These are phyloP conservation scores for Camponotus floridanus DNA, from an alignment of 1,140 invertebrate species.

Conservation along the genomic window DNA sequence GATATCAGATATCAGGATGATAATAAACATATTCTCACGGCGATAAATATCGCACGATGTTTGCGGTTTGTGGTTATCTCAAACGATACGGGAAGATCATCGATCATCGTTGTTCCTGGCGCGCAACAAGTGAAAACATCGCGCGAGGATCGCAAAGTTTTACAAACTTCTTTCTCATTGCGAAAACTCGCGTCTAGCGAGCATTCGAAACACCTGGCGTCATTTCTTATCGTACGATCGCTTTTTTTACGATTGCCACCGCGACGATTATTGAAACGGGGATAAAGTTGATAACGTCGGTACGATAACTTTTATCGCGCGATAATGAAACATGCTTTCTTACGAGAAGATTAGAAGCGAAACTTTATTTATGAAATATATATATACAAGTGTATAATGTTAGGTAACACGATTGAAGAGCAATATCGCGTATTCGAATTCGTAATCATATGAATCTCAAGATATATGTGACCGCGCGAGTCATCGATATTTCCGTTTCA, in stretches of 20 bases:
- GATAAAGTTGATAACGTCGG: constrained; percentile 8
- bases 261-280: background rate
- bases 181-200: background rate
- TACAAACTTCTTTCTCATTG: constrained; percentile 16
- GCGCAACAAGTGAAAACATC: constrained; percentile 41
- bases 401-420: background rate
- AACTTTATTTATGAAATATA: background rate
- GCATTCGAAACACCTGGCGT: constrained; percentile 11
- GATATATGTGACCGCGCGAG: background rate
- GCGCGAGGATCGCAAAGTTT: background rate
- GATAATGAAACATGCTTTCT: background rate
- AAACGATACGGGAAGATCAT: constrained; percentile 47
- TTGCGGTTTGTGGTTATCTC: constrained; percentile 35
- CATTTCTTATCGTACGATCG: background rate
- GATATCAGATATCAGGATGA: constrained; percentile 48
- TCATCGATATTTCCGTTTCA: constrained; percentile 25
- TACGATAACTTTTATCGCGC: constrained; percentile 3
- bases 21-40: constrained; percentile 2
- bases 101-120: constrained; percentile 21
- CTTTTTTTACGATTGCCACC: background rate
- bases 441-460: background rate
- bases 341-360: background rate
- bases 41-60: background rate
- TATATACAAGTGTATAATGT: too few species aligned
- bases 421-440: constrained; percentile 5